Evolutionary conservation across 1,140 invertebrate genomes (phyloP), one percentile per base, ranked within the genome.

Genomic region (Papilio aristodemus): DNA sequence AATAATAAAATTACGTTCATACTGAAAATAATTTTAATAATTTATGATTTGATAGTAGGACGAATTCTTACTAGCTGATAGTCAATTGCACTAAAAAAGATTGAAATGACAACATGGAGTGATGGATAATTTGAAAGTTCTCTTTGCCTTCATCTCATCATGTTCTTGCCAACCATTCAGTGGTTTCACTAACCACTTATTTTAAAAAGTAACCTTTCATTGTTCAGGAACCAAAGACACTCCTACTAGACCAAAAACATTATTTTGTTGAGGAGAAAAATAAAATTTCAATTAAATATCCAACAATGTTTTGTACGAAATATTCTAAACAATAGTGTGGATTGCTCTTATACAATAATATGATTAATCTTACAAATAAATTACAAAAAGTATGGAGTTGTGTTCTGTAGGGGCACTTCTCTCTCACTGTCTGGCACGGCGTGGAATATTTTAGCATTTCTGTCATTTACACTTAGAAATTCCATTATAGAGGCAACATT

Each of bases 371-470:
- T 64, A 63, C 41, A 22, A 8, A 19, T 62, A 72, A 58, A 58
- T 83, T 84, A 99, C 90, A 99, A 95, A 92, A 99, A 99, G 91
- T 99, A 99, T 13, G 98, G 98, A 67, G 98, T 99, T 43, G 96
- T 96, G 78, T 95, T 97, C 87, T 96, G 92, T 62, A 96, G 94
- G 72, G 98, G 98, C 88, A 99, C 97, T 71, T 98, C 96, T 81
- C 98, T 93, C 78, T 99, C 95, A 22, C 94, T 94, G 87, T 99
- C 97, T 37, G 98, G 98, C 41, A 99, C 98, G 43, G 98, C 98
- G 72, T 96, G 92, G 90, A 99, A 99, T 75, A 99, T 93, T 92
- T 98, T 97, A 19, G 97, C 93, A 77, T 95, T 94, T 78, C 95
- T 94, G 73, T 95, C 94, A 71, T 97, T 95, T 3, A 95, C 94